phyloP scores from a whole-genome alignment of 1,140 invertebrate genomes.

The Armadillidium nasatum region DNA sequence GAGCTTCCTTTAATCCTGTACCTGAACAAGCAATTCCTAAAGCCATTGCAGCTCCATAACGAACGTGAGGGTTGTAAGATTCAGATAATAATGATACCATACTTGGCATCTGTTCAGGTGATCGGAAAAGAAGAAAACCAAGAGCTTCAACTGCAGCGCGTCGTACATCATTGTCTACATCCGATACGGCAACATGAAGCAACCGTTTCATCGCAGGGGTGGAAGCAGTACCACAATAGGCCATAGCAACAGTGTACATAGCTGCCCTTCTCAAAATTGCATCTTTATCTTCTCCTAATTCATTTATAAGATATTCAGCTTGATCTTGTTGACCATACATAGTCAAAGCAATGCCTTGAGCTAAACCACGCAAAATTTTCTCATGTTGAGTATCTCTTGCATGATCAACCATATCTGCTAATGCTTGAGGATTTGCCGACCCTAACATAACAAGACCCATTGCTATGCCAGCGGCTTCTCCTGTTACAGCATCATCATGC shows the following conservation, averaged over 20 bases:
- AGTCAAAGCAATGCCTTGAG: conserved; percentile 75
- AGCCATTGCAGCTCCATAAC: conserved; percentile 98
- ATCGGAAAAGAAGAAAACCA: conserved; percentile 91
- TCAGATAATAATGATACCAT: conserved; percentile 94
- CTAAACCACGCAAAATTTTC: conserved; percentile 76
- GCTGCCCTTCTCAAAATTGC: conserved; percentile 66
- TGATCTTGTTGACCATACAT: conserved; percentile 96
- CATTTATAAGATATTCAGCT: conserved; percentile 87
- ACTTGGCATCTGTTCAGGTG: conserved; percentile 93
- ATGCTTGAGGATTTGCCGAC: conserved; percentile 74
- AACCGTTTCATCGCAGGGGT: conserved; percentile 82
- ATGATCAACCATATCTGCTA: conserved; percentile 91
- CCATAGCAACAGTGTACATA: conserved; percentile 97
- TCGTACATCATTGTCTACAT: conserved; percentile 98
- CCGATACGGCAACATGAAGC: conserved; percentile 93
- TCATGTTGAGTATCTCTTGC: conserved; percentile 94
- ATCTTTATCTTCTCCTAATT: conserved; percentile 63
- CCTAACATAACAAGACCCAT: conserved; percentile 99
- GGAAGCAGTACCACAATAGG: conserved; percentile 96
- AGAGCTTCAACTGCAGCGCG: conserved; percentile 94
- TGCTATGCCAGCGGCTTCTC: conserved; percentile 93
- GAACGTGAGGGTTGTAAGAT: conserved; percentile 98
- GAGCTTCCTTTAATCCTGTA: conserved; percentile 70
- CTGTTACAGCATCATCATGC: conserved; percentile 97
- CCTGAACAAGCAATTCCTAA: conserved; percentile 89